Conservation (phyloP, 2,113 vertebrate species). For the Amia ocellicauda region DNA sequence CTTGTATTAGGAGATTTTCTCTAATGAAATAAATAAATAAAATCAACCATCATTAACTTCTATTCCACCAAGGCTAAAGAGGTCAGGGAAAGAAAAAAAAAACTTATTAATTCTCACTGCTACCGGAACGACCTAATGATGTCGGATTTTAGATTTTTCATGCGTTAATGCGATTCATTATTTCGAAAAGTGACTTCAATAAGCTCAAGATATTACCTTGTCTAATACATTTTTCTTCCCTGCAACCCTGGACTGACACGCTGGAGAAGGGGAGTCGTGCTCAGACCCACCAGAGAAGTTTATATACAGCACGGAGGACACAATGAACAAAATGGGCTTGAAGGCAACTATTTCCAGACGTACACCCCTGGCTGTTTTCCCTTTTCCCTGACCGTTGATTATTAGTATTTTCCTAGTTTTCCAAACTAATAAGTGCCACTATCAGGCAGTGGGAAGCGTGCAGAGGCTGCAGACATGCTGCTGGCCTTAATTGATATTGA, state of each 20-base stretch:
- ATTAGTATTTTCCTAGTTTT: constrained; percentile 99
- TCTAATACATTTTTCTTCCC: constrained; percentile 59
- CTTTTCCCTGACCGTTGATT: constrained; percentile 74
- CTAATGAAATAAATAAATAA: constrained; percentile 83
- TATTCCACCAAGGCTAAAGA: constrained; percentile 72
- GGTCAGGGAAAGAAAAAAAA: constrained; percentile 66
- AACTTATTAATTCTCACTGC: constrained; percentile 75
- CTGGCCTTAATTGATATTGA: constrained; percentile 99
- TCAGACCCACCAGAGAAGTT: constrained; percentile 10
- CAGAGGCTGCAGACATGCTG: constrained; percentile 86
- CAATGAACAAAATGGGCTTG: constrained; percentile 8
- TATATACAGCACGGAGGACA: neutral
- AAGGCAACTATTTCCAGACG: constrained; percentile 23
- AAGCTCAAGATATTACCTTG: constrained; percentile 66
- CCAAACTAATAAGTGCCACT: constrained; percentile 98
- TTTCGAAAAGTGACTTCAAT: constrained; percentile 66
- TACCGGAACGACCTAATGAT: constrained; percentile 71
- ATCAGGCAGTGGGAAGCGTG: constrained; percentile 82
- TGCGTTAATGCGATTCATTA: constrained; percentile 77
- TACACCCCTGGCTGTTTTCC: constrained; percentile 37
- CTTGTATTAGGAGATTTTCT: constrained; percentile 41
- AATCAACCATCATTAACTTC: constrained; percentile 82
- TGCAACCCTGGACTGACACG: constrained; percentile 38
- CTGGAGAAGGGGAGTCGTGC: constrained; percentile 23
- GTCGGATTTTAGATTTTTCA: constrained; percentile 71